Base-by-base conservation (phyloP, 1,140 invertebrate species). In the Eupristina koningsbergeri region DNA sequence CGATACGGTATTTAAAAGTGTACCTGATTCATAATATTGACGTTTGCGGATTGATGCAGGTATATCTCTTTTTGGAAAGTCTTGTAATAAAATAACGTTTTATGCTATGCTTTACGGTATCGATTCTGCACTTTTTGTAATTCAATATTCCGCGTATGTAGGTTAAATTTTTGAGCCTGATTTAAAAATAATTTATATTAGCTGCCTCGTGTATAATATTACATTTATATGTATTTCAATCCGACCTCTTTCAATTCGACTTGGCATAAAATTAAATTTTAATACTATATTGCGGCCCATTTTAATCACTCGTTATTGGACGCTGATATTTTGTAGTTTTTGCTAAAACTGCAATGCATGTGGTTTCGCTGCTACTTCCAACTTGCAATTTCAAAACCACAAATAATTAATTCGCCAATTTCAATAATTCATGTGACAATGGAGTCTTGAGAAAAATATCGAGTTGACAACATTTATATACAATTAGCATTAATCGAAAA, bases 1-100 rank as follows among this genome's bases (percentile, higher is more conserved):
- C 41, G 39, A 41, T 41, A 0, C 3, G 36, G 26, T 26, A 41
- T 71, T 71, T 15, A n/a, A 41, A 71, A 26, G 41, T 53, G 7
- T 19, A 47, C 45, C 22, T 75, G n/a, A 75, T 75, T 75, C 39
- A 53, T 53, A 34, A 53, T 75, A 63, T 77, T 77, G 47, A 26
- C 26, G n/a, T 36, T 77, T 17, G n/a, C 13, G 34, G 9, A n/a
- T 1, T 41, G 22, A 63, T 63, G 3, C 47, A 41, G 11, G 36
- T 5, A 67, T 36, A 19, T n/a, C 9, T 34, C 53, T 26, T 58
- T 58, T 58, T 58, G 53, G 53, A 58, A 26, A 26, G 53, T 58
- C 19, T 22, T 58, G 22, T 26, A 26, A 50, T 50, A 50, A 50
- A n/a, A n/a, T n/a, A n/a, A n/a, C n/a, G n/a, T n/a, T n/a, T n/a